Percentiles rank a stretch among this genome's conserved stretches.
These are phyloP conservation scores for Eilema sororculum DNA, from an alignment of 2,888 invertebrate species.

Conservation along the genomic window DNA sequence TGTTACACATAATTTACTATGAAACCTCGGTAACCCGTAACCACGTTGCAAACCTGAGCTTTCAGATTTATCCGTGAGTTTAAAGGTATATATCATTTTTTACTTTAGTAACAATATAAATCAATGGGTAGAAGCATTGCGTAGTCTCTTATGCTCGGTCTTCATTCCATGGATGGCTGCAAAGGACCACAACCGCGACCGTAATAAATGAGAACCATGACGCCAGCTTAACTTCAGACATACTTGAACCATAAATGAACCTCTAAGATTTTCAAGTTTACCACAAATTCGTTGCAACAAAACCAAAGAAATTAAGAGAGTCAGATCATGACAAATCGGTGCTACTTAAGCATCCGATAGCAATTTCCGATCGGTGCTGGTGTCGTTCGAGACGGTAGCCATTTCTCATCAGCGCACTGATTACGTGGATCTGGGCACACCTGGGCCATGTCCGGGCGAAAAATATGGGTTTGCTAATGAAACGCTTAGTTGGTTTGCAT, in stretches of 20 bases:
- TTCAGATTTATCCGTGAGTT: not conserved
- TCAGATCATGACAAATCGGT: constrained; percentile 48
- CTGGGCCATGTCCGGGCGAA: constrained; percentile 57
- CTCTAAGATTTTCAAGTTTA: not conserved
- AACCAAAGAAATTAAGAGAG: constrained; percentile 36
- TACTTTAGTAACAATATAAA: too few species aligned
- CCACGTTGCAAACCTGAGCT: not conserved
- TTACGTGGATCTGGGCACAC: constrained; percentile 55
- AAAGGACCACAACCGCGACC: too few species aligned
- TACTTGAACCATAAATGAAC: not conserved
- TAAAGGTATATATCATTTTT: too few species aligned
- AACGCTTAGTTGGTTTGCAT: constrained; percentile 67
- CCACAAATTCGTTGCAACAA: not conserved
- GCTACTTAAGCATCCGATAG: constrained; percentile 50
- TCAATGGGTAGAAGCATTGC: too few species aligned
- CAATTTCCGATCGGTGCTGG: constrained; percentile 59
- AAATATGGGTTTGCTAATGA: constrained; percentile 74
- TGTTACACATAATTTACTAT: too few species aligned
- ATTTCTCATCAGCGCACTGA: constrained; percentile 62
- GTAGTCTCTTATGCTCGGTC: too few species aligned
- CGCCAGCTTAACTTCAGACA: not conserved
- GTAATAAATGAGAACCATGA: too few species aligned
- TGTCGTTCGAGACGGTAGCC: constrained; percentile 47
- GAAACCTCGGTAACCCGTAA: too few species aligned
- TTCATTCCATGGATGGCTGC: too few species aligned